phyloP scores from a whole-genome alignment of 2,113 vertebrate genomes.

The Carettochelys insculpta region DNA sequence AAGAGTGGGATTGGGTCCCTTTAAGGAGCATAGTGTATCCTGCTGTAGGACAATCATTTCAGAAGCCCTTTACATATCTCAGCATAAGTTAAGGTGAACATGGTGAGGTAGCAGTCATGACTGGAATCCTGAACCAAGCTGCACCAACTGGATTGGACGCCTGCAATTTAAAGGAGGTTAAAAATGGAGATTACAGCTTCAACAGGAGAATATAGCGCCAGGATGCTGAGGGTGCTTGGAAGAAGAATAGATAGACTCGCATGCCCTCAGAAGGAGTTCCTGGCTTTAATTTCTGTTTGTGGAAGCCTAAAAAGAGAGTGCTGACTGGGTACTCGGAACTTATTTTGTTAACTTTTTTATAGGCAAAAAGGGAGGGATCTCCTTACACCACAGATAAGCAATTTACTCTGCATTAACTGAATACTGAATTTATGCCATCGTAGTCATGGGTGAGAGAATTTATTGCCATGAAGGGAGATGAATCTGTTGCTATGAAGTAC shows the following conservation, averaged over 20 bases:
- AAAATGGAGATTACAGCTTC: neutral
- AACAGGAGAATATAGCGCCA: neutral
- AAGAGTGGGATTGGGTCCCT: neutral
- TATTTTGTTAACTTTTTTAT: constrained; percentile 65
- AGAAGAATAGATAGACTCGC: constrained; percentile 28
- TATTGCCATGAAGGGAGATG: neutral
- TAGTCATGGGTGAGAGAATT: neutral
- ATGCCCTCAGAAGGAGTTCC: neutral
- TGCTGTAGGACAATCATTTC: accelerated
- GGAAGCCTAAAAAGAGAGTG: neutral
- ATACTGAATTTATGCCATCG: neutral
- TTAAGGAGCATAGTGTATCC: accelerated
- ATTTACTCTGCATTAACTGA: constrained; percentile 15
- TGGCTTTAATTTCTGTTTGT: constrained; percentile 23
- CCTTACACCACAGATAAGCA: neutral
- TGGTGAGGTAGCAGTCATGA: accelerated
- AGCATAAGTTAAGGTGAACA: neutral
- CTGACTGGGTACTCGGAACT: constrained; percentile 46
- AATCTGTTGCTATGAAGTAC: constrained; percentile 21
- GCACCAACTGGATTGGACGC: neutral
- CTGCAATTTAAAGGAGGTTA: neutral
- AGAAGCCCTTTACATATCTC: neutral
- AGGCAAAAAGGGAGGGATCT: constrained; percentile 27
- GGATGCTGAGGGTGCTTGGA: neutral
- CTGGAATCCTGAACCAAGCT: neutral